Percentiles rank a stretch among this genome's conserved stretches.
Evolutionary conservation across 2,797 vertebrate species (phyloP).

Genomic region (Spondyliosoma cantharus): DNA sequence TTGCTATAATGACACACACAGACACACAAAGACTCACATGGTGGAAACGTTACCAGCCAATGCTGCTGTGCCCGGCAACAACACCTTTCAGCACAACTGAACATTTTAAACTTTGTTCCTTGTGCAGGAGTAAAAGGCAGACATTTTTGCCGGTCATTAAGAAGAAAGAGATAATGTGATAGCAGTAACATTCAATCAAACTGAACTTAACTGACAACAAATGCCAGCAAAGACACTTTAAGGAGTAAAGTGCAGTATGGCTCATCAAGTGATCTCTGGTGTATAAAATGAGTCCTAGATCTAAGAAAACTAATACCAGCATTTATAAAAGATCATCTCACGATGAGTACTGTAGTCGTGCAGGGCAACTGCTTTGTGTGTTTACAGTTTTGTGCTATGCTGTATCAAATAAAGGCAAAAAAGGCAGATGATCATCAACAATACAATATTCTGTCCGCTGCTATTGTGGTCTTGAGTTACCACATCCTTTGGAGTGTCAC

Average conservation of each 20-base stretch:
- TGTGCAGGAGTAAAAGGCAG: constrained; percentile 13
- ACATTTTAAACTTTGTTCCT: background rate
- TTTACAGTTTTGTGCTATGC: too few relatives aligned
- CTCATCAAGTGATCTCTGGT: constrained; percentile 40
- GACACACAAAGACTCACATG: too few relatives aligned
- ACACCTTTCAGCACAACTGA: background rate
- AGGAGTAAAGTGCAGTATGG: constrained; percentile 25
- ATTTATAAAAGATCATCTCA: constrained; percentile 11
- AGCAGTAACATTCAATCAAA: constrained; percentile 28
- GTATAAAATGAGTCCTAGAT: constrained; percentile 32
- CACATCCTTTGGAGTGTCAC: too few relatives aligned
- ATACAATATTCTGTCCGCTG: background rate
- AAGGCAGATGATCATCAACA: background rate
- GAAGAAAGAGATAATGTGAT: constrained; percentile 25
- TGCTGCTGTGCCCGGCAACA: background rate
- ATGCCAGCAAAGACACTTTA: constrained; percentile 36
- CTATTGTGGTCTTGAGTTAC: too few relatives aligned
- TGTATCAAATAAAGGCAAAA: background rate
- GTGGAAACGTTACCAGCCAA: too few relatives aligned
- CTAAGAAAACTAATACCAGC: constrained; percentile 15
- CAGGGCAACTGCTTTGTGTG: background rate
- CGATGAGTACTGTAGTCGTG: constrained; percentile 2
- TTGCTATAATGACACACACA: too few relatives aligned
- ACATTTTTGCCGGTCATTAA: constrained; percentile 20
- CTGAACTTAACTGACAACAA: constrained; percentile 24